Conservation (phyloP, 2,113 vertebrate genomes). For the Scalopus aquaticus region DNA sequence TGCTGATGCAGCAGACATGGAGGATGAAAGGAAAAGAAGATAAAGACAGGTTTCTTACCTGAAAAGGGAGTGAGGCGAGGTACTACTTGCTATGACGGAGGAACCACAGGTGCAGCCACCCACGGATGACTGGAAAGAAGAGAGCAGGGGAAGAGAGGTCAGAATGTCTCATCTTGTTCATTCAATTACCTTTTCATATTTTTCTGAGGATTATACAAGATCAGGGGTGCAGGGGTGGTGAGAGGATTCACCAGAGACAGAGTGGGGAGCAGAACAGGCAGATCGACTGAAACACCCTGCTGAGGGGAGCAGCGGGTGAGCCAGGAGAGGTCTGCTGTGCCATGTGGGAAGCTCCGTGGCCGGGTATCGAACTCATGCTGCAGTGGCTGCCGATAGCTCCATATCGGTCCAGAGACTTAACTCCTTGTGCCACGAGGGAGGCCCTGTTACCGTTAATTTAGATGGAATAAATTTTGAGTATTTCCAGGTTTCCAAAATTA, state of each 20-base stretch:
- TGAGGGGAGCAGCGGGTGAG: too few relatives aligned
- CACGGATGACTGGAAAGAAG: background rate
- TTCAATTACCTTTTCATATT: background rate
- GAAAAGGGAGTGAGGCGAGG: background rate
- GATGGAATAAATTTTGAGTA: background rate
- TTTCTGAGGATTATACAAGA: background rate
- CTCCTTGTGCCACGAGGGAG: too few relatives aligned
- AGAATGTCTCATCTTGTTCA: background rate
- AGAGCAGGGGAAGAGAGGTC: background rate
- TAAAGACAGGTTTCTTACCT: background rate
- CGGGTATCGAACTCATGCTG: too few relatives aligned
- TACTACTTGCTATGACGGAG: background rate
- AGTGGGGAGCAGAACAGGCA: too few relatives aligned
- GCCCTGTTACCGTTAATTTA: background rate
- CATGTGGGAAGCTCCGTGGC: too few relatives aligned
- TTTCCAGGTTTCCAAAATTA: background rate
- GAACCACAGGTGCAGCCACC: background rate
- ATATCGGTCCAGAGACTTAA: too few relatives aligned
- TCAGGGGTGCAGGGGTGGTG: too few relatives aligned
- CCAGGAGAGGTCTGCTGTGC: too few relatives aligned
- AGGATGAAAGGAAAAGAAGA: background rate
- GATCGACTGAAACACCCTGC: too few relatives aligned
- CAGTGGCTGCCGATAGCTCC: too few relatives aligned
- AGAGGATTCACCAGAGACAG: too few relatives aligned
- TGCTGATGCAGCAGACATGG: background rate